phyloP scores from a whole-genome alignment of 2,113 vertebrate species.

The Tetrao urogallus region DNA sequence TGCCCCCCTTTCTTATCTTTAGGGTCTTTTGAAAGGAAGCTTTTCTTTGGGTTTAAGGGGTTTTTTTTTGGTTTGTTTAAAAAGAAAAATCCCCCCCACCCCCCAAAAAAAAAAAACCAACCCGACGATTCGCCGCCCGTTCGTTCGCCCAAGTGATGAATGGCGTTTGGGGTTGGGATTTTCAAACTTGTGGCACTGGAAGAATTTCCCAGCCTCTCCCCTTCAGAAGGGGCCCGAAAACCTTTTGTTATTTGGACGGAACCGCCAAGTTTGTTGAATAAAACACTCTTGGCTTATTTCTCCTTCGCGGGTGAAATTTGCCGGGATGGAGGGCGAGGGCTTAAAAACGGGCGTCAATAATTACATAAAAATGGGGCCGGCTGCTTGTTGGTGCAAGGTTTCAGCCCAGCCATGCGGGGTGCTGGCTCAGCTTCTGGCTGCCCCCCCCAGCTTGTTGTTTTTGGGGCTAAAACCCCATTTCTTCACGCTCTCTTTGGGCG shows the following conservation, averaged over 20 bases:
- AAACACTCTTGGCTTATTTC: no score
- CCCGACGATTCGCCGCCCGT: background rate
- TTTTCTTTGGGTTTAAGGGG: background rate
- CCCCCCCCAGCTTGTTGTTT: background rate
- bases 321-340: background rate
- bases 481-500: background rate
- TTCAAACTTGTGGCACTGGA: constrained; percentile 23
- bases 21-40: background rate
- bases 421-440: background rate
- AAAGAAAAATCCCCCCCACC: no score
- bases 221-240: background rate
- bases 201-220: background rate
- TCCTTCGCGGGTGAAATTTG: background rate
- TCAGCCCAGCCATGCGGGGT: rapidly evolving
- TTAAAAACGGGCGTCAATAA: background rate
- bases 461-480: background rate
- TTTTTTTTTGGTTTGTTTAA: background rate
- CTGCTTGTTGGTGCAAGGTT: background rate
- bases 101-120: no score
- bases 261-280: background rate
- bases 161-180: background rate
- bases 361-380: background rate
- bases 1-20: background rate
- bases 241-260: background rate
- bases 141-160: background rate